Evolutionary conservation across 2,888 invertebrate genomes (phyloP).

Genomic region (Mimachlamys varia): DNA sequence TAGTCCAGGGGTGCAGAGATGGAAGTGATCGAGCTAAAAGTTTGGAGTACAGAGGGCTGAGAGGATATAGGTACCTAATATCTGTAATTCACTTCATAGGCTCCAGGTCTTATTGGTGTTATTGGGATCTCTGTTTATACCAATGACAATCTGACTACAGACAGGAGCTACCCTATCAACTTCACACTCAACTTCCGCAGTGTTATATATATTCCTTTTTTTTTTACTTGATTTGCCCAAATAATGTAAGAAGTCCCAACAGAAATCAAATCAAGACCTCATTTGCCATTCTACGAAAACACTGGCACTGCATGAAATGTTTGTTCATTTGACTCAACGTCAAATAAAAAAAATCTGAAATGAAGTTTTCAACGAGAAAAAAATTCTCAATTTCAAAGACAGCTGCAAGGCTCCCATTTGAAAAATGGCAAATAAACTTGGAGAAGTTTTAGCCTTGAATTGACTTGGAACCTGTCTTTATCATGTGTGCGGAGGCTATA

Average conservation of each 20-base stretch:
- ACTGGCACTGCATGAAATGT: not conserved
- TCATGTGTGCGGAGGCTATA: not conserved
- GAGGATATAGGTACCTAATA: too few relatives aligned
- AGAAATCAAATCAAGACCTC: conserved; percentile 22
- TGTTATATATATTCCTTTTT: not conserved
- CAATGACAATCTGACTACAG: not conserved
- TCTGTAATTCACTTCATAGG: too few relatives aligned
- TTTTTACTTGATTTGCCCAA: not conserved
- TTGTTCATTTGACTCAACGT: conserved; percentile 9
- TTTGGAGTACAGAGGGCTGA: too few relatives aligned
- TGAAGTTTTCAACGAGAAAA: conserved; percentile 14
- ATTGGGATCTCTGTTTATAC: not conserved
- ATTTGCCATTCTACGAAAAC: not conserved
- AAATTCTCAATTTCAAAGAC: conserved; percentile 16
- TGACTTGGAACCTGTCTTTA: not conserved
- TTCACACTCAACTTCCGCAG: not conserved
- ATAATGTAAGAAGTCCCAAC: not conserved
- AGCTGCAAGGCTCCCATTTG: conserved; percentile 28
- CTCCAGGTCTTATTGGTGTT: too few relatives aligned
- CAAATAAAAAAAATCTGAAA: not conserved
- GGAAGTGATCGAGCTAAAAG: too few relatives aligned
- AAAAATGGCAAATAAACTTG: conserved; percentile 10
- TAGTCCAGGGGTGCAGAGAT: too few relatives aligned
- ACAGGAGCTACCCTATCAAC: not conserved
- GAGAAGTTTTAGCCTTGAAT: not conserved